phyloP scores from a whole-genome alignment of 2,797 vertebrate species.

The Girardinus metallicus region DNA sequence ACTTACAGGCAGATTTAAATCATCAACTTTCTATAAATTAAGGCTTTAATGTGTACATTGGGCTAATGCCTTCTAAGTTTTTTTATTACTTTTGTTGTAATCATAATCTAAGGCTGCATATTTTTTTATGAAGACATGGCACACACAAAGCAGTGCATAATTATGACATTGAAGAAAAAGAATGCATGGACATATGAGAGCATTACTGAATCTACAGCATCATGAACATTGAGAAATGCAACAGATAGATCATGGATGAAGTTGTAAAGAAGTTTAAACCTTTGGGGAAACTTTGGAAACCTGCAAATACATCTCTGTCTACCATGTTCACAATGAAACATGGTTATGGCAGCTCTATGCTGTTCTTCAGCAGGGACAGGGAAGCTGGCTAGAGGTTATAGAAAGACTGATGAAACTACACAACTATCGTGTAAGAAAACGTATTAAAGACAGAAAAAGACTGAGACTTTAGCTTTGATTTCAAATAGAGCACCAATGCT shows the following conservation, averaged over 20 bases:
- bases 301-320: not conserved
- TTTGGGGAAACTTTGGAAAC: not conserved
- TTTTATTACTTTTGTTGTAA: not conserved
- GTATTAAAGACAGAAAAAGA: not conserved
- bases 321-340: not conserved
- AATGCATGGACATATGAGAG: not conserved
- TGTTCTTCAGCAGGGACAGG: too few relatives aligned
- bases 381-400: not conserved
- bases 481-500: not conserved
- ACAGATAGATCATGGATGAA: not conserved
- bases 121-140: not conserved
- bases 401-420: not conserved
- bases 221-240: not conserved
- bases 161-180: not conserved
- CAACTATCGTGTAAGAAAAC: not conserved
- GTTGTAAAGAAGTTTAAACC: not conserved
- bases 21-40: not conserved
- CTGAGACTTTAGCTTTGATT: not conserved
- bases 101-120: not conserved
- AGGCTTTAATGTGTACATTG: not conserved
- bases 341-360: too few relatives aligned
- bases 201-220: not conserved
- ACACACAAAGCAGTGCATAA: not conserved
- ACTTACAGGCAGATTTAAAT: not conserved
- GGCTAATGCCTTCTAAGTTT: not conserved